A percentile compares a stretch with the other conserved stretches of the same genome.
Evolutionary conservation across 2,113 vertebrate species (phyloP).

Genomic region (Thermophis baileyi): DNA sequence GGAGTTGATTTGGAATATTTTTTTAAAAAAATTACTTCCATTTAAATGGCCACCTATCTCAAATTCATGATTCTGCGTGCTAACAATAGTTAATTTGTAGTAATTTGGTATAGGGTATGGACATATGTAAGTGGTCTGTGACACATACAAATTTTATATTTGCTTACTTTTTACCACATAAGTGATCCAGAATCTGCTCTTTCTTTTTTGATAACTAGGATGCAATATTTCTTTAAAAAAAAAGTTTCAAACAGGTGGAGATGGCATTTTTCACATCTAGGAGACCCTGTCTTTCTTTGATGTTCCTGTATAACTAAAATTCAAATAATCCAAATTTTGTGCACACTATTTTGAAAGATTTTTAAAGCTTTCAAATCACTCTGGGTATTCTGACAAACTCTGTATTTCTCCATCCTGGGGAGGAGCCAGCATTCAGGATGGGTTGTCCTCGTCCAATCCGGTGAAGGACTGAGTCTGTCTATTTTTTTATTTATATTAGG

Average conservation of each 20-base stretch:
- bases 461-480: no score
- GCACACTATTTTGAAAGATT: background rate
- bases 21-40: background rate
- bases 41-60: background rate
- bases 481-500: no score
- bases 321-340: background rate
- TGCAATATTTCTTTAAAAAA: background rate
- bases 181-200: background rate
- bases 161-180: background rate
- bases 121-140: background rate
- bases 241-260: background rate
- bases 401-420: no score
- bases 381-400: background rate
- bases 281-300: background rate
- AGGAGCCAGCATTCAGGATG: no score
- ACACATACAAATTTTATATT: background rate
- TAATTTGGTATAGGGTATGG: background rate
- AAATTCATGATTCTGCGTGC: background rate
- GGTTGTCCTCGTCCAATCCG: no score
- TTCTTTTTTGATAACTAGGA: background rate
- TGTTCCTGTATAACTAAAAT: background rate
- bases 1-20: background rate
- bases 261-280: background rate
- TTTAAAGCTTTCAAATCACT: background rate
- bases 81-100: background rate